phyloP scores from a whole-genome alignment of 2,888 invertebrate genomes.

The Lypha dubia region DNA sequence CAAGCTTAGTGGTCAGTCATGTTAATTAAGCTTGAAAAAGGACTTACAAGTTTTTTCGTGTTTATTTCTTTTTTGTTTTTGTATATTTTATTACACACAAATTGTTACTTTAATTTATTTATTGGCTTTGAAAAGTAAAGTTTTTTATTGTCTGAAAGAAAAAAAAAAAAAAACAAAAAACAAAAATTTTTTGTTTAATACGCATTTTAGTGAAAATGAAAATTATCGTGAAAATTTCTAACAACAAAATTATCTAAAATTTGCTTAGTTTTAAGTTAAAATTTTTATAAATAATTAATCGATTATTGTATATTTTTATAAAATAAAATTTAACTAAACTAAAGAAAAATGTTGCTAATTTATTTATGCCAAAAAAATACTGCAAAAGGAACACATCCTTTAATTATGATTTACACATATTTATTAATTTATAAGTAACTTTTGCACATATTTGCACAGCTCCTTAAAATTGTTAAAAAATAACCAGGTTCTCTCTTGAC shows the following conservation, averaged over 20 bases:
- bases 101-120: conserved; percentile 72
- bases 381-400: no score
- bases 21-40: conserved; percentile 37
- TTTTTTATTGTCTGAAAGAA: background rate
- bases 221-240: background rate
- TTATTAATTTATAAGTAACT: no score
- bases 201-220: background rate
- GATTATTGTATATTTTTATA: conserved; percentile 57
- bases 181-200: conserved; percentile 14
- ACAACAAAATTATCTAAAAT: conserved; percentile 21
- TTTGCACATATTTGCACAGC: no score
- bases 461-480: no score
- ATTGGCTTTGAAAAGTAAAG: conserved; percentile 27
- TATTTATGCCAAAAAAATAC: no score
- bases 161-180: conserved; percentile 2
- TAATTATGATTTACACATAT: no score
- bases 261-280: conserved; percentile 42
- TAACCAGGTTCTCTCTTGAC: no score
- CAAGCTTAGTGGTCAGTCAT: conserved; percentile 69
- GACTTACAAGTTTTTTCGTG: background rate
- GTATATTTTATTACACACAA: no score
- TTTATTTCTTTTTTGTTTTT: background rate
- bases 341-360: background rate
- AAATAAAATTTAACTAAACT: conserved; percentile 33
- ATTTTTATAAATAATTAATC: conserved; percentile 38